These are phyloP conservation scores for Azorinus chamasolen DNA, from an alignment of 2,888 invertebrate genomes.

Conservation along the genomic window DNA sequence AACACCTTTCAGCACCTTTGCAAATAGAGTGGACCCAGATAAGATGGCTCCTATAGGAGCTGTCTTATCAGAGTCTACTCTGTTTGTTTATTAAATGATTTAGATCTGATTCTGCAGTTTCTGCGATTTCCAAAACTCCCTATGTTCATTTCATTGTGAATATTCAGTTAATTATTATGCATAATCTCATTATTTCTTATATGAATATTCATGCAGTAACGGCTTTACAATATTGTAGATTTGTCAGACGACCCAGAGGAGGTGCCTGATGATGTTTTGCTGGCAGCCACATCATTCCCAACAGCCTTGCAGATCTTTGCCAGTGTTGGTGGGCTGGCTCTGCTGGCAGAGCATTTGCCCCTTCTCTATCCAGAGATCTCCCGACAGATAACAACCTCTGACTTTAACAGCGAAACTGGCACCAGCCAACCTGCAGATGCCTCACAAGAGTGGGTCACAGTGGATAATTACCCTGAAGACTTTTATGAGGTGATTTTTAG, in stretches of 20 bases:
- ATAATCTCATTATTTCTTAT: too few relatives aligned
- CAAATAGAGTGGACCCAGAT: too few relatives aligned
- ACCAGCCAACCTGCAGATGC: slow-evolving; percentile 27
- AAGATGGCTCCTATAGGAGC: too few relatives aligned
- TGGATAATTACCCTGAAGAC: slow-evolving; percentile 85
- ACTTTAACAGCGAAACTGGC: slow-evolving; percentile 35
- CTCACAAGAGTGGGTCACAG: slow-evolving; percentile 88
- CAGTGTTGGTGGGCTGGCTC: slow-evolving; percentile 94
- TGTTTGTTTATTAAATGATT: too few relatives aligned
- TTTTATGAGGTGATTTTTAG: slow-evolving; percentile 71
- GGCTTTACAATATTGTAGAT: slow-evolving; percentile 39
- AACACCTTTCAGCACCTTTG: too few relatives aligned
- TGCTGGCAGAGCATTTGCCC: slow-evolving; percentile 95
- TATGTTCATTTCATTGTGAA: too few relatives aligned
- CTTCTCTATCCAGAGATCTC: slow-evolving; percentile 93
- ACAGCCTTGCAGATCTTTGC: slow-evolving; percentile 94
- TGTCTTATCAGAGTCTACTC: too few relatives aligned
- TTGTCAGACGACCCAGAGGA: slow-evolving; percentile 68
- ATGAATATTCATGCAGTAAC: too few relatives aligned
- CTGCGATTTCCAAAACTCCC: too few relatives aligned
- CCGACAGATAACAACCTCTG: slow-evolving; percentile 86
- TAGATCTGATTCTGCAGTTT: too few relatives aligned
- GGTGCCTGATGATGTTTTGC: slow-evolving; percentile 78
- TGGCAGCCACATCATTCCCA: slow-evolving; percentile 83
- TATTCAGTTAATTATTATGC: too few relatives aligned